phyloP scores from a whole-genome alignment of 2,797 vertebrate species.

The Argya squamiceps region DNA sequence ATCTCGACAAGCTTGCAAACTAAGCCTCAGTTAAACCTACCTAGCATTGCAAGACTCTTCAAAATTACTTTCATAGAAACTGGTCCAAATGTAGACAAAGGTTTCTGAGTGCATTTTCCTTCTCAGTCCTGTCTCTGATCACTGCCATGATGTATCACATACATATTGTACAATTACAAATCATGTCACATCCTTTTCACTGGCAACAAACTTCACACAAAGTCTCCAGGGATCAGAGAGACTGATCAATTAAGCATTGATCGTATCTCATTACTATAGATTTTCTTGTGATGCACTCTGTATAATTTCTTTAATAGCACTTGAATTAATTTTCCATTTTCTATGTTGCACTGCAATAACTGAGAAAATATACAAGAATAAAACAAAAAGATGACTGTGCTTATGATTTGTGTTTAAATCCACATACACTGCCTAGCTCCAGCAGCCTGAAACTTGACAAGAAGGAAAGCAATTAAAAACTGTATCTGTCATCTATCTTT shows the following conservation, averaged over 20 bases:
- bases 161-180: rapidly evolving
- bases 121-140: neutral
- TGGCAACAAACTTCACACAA: neutral
- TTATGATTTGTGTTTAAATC: neutral
- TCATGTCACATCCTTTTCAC: neutral
- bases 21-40: neutral
- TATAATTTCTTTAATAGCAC: neutral
- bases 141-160: neutral
- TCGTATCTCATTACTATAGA: neutral
- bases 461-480: neutral
- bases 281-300: neutral
- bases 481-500: neutral
- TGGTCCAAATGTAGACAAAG: neutral
- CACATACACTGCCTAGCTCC: neutral
- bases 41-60: neutral
- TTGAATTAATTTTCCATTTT: neutral
- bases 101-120: neutral
- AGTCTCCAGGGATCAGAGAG: neutral
- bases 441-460: neutral
- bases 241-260: neutral
- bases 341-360: neutral
- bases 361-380: neutral
- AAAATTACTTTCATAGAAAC: neutral
- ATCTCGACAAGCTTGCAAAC: neutral
- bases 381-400: neutral